Percentiles rank a stretch among this genome's conserved stretches.
Evolutionary conservation across 2,113 vertebrate genomes (phyloP).

Genomic region (Ceratotherium simum): DNA sequence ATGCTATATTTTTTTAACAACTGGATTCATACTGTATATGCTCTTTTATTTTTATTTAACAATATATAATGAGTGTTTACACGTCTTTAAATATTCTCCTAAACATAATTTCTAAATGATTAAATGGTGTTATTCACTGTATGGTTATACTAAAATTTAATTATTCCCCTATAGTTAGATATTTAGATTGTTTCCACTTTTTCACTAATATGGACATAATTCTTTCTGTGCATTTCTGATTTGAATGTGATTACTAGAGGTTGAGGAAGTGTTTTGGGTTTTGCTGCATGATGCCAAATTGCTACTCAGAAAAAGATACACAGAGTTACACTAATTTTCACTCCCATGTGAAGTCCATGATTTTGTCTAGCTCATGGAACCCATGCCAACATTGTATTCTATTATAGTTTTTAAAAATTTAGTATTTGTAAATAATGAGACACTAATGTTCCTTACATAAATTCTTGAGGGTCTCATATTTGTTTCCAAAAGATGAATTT

Average conservation of each 20-base stretch:
- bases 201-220: not conserved
- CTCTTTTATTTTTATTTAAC: not conserved
- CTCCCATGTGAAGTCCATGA: not conserved
- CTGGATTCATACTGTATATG: not conserved
- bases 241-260: not conserved
- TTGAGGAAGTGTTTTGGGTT: not conserved
- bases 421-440: not conserved
- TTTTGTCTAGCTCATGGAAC: not conserved
- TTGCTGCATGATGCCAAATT: not conserved
- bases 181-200: not conserved
- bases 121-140: not conserved
- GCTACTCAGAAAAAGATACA: not conserved
- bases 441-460: not conserved
- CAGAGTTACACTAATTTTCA: not conserved
- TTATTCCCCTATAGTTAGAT: not conserved
- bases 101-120: not conserved
- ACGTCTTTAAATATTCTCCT: not conserved
- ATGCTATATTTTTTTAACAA: not conserved
- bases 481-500: not conserved
- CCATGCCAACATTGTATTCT: not conserved
- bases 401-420: not conserved
- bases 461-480: not conserved
- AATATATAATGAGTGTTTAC: not conserved
- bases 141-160: not conserved
- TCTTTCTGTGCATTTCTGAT: not conserved